Evolutionary conservation across 2,797 vertebrate species (phyloP).

Genomic region (Parauchenoglanis ngamensis): DNA sequence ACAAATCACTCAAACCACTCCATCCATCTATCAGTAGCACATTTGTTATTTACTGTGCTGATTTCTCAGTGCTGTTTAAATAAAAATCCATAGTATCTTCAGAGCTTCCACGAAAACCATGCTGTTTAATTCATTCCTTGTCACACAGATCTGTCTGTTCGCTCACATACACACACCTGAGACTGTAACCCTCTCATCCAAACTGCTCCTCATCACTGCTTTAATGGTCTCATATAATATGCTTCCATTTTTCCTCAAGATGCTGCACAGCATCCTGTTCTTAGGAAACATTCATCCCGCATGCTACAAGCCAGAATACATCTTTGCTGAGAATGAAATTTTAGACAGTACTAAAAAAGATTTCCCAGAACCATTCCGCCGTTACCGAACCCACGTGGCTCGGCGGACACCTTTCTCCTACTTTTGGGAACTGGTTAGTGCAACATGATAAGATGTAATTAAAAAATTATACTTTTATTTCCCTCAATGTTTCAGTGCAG

Average conservation of each 20-base stretch:
- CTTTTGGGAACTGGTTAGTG: constrained; percentile 20
- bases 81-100: too few relatives aligned
- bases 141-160: not conserved
- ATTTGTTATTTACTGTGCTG: too few relatives aligned
- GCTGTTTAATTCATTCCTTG: not conserved
- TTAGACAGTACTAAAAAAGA: rapidly evolving
- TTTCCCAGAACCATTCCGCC: not conserved
- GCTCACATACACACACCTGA: not conserved
- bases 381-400: not conserved
- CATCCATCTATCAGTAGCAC: too few relatives aligned
- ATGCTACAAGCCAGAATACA: rapidly evolving
- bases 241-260: not conserved
- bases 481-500: not conserved
- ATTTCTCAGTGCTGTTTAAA: too few relatives aligned
- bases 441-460: not conserved
- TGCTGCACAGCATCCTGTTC: constrained; percentile 10
- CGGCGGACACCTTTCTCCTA: constrained; percentile 17
- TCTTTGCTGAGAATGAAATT: not conserved
- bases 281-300: not conserved
- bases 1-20: too few relatives aligned
- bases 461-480: not conserved
- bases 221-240: not conserved
- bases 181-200: not conserved
- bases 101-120: too few relatives aligned
- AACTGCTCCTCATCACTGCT: not conserved